Conservation (phyloP, 2,797 vertebrate genomes). For the Sorex maritimensis region DNA sequence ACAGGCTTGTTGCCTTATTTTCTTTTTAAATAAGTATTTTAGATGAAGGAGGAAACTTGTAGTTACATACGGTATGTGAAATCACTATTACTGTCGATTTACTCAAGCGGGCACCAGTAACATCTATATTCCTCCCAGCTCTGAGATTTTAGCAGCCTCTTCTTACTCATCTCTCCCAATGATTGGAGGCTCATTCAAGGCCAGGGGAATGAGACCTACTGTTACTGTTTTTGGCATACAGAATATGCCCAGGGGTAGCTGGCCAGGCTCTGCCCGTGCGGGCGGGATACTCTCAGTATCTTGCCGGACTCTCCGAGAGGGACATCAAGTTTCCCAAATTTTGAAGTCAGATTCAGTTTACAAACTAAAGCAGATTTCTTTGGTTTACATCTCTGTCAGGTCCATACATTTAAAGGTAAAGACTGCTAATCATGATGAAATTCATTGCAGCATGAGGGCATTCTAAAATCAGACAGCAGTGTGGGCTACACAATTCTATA, state of each 20-base stretch:
- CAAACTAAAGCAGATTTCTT: not conserved
- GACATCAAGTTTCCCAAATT: not conserved
- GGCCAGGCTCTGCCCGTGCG: no score
- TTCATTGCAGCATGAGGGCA: not conserved
- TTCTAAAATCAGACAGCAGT: constrained; percentile 1
- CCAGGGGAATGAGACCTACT: no score
- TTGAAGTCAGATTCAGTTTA: constrained; percentile 50
- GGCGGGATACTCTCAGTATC: no score
- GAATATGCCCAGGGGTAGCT: no score
- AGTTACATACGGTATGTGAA: not conserved
- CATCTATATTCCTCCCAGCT: no score
- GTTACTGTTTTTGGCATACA: no score
- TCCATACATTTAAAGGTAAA: constrained; percentile 42
- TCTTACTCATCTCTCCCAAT: no score
- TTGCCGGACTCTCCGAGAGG: no score
- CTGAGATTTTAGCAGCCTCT: no score
- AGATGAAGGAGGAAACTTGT: not conserved
- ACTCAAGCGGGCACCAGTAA: no score
- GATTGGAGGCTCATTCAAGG: no score
- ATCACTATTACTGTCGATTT: not conserved
- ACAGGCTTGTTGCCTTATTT: not conserved
- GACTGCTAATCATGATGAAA: not conserved
- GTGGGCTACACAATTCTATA: not conserved
- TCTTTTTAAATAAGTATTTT: constrained; percentile 23
- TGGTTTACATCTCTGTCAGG: not conserved